These are phyloP conservation scores for Alethe castanea DNA, from an alignment of 2,113 vertebrate species.

Conservation along the genomic window DNA sequence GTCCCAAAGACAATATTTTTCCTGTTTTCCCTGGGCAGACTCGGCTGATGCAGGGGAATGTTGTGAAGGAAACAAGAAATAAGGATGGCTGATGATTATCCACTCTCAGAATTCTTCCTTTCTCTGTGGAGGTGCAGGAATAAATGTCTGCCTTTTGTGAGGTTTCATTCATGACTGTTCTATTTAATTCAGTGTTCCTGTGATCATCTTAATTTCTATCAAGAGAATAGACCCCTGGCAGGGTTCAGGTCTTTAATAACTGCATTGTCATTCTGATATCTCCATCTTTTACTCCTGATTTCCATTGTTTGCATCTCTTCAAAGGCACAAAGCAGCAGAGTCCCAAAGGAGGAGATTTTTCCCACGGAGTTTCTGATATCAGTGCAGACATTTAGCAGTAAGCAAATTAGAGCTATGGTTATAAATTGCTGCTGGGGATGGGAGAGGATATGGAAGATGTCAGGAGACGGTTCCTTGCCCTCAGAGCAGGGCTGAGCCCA, in stretches of 20 bases:
- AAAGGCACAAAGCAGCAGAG: background rate
- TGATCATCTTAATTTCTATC: slow-evolving; percentile 4
- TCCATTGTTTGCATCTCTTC: background rate
- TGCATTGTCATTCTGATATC: background rate
- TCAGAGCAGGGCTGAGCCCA: background rate
- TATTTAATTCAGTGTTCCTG: background rate
- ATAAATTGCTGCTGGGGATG: background rate
- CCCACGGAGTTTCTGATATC: background rate
- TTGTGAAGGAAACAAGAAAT: background rate
- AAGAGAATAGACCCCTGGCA: background rate
- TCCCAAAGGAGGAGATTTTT: background rate
- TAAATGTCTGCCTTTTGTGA: background rate
- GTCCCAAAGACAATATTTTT: background rate
- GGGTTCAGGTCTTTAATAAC: background rate
- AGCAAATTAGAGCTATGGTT: background rate
- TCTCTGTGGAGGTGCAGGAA: background rate
- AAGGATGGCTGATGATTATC: background rate
- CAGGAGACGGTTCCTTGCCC: background rate
- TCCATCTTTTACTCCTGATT: background rate
- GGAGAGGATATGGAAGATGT: background rate
- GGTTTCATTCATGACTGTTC: background rate
- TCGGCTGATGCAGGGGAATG: background rate
- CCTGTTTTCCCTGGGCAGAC: background rate
- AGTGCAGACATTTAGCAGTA: background rate
- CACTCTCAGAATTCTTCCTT: background rate